phyloP scores from a whole-genome alignment of 2,113 vertebrate genomes.

The Hydropotes inermis region DNA sequence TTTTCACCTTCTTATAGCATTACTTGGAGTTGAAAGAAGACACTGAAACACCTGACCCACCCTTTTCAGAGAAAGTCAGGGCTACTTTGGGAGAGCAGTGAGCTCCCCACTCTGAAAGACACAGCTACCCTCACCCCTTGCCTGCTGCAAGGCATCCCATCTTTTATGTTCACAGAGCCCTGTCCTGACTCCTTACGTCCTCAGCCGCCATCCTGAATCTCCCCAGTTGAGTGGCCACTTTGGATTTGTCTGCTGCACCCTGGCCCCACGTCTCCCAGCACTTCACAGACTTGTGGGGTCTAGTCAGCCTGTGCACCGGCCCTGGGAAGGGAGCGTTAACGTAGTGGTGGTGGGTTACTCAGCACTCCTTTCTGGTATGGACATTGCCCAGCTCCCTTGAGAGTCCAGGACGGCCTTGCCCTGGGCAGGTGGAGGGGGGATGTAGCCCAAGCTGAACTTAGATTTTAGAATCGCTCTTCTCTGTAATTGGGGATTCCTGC shows the following conservation, averaged over 20 bases:
- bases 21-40: not conserved
- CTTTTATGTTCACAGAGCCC: not conserved
- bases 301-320: fast-evolving
- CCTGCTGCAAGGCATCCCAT: fast-evolving
- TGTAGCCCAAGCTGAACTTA: fast-evolving
- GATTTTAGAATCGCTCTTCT: not conserved
- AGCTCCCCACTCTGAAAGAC: not conserved
- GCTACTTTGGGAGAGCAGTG: not conserved
- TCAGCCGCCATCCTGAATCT: not conserved
- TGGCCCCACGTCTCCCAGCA: not conserved
- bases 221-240: too few relatives aligned
- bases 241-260: fast-evolving
- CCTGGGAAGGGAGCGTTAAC: fast-evolving
- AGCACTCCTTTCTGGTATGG: not conserved
- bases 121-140: not conserved
- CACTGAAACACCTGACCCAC: fast-evolving
- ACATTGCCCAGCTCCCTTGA: not conserved
- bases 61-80: not conserved
- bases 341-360: fast-evolving
- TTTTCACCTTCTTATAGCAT: not conserved
- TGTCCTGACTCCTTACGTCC: not conserved
- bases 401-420: fast-evolving
- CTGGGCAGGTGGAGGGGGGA: not conserved
- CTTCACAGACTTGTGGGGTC: fast-evolving
- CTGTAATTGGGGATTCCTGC: not conserved